Evolutionary conservation across 2,113 vertebrate genomes (phyloP).

Genomic region (Cinclus mexicanus): DNA sequence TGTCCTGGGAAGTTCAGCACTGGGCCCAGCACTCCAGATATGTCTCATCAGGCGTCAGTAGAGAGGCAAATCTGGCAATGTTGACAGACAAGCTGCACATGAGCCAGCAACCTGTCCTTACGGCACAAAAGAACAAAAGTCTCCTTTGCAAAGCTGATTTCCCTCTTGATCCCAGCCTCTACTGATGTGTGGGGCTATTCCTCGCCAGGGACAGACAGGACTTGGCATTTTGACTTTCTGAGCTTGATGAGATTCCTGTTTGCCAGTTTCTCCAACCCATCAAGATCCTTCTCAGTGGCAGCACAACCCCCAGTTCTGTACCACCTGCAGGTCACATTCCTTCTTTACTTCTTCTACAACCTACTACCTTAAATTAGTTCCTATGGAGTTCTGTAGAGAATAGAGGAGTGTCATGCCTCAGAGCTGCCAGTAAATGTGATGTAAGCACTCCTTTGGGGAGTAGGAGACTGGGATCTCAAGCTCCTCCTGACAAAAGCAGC

Average conservation of each 20-base stretch:
- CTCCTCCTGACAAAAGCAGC: neutral
- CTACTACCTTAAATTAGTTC: neutral
- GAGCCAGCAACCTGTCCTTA: neutral
- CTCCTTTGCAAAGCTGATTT: neutral
- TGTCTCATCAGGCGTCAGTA: neutral
- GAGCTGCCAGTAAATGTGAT: neutral
- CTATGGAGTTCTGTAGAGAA: neutral
- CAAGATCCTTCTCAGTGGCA: neutral
- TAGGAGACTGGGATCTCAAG: neutral
- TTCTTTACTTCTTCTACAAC: neutral
- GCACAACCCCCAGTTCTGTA: neutral
- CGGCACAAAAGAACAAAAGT: neutral
- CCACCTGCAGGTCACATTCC: neutral
- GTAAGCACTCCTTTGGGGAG: neutral
- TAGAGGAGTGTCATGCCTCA: neutral
- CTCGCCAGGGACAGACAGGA: neutral
- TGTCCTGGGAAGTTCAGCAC: neutral
- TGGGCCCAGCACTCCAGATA: neutral
- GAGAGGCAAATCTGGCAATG: neutral
- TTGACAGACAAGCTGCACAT: neutral
- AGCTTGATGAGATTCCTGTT: neutral
- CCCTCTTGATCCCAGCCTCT: neutral
- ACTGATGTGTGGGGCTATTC: neutral
- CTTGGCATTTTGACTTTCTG: neutral
- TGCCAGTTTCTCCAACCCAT: neutral